phyloP scores from a whole-genome alignment of 2,888 invertebrate genomes.

The Eustalomyia histrio region DNA sequence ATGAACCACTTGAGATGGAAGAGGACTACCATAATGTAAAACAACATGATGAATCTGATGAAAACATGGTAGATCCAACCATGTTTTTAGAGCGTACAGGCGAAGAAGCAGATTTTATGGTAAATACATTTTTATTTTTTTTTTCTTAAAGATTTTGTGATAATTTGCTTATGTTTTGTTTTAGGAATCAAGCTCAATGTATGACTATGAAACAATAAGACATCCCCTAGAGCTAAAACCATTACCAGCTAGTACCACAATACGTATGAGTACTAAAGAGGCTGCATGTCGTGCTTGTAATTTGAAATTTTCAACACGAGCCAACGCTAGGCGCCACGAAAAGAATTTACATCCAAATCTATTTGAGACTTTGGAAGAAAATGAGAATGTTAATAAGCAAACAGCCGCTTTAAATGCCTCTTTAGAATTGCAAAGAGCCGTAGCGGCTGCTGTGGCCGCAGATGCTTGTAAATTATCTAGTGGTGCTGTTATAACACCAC shows the following conservation, averaged over 20 bases:
- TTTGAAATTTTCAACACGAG: constrained; percentile 78
- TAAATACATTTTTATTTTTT: constrained; percentile 51
- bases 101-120: constrained; percentile 76
- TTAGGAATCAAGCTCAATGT: constrained; percentile 58
- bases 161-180: constrained; percentile 16
- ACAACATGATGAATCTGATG: constrained; percentile 76
- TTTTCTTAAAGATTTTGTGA: too few relatives aligned
- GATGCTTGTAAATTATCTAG: constrained; percentile 72
- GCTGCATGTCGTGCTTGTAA: constrained; percentile 79
- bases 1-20: constrained; percentile 77
- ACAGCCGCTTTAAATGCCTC: constrained; percentile 75
- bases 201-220: constrained; percentile 55
- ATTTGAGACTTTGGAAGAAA: constrained; percentile 72
- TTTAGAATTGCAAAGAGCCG: constrained; percentile 73
- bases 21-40: constrained; percentile 73
- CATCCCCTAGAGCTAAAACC: constrained; percentile 55
- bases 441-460: constrained; percentile 70
- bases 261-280: constrained; percentile 72
- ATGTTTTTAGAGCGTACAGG: constrained; percentile 78
- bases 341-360: constrained; percentile 79
- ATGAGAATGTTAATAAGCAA: constrained; percentile 74
- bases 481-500: constrained; percentile 71
- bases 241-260: constrained; percentile 64
- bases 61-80: constrained; percentile 77
- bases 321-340: constrained; percentile 79